A percentile compares a stretch with the other conserved stretches of the same genome.
Conservation (phyloP, 2,113 vertebrate species). For the Mastomys coucha region DNA sequence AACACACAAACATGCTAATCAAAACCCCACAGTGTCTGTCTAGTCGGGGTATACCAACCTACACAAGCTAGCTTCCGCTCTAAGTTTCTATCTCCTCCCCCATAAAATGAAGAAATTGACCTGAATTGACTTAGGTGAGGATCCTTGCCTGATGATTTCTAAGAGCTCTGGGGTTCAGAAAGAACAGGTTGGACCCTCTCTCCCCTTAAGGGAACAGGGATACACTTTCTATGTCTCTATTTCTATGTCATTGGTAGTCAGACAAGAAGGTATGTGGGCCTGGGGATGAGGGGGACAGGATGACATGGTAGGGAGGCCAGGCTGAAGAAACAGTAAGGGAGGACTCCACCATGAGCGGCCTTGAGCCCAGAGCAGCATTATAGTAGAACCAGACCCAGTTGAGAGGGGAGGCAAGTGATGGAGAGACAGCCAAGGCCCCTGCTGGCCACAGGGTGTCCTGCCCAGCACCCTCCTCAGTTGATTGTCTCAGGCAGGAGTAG, state of each 20-base stretch:
- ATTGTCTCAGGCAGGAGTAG: background rate
- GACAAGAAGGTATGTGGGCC: no score
- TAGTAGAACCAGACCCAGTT: background rate
- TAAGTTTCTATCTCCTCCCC: background rate
- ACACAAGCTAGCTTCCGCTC: background rate
- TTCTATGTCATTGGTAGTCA: background rate
- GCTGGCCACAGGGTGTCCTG: background rate
- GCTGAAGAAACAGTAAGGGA: no score
- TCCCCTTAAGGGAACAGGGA: background rate
- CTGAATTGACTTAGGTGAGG: background rate
- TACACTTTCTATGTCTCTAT: background rate
- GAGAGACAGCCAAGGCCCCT: background rate
- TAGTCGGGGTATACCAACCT: accelerated
- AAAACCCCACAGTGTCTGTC: background rate
- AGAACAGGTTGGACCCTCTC: background rate
- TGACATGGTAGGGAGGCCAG: background rate
- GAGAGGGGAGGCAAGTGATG: background rate
- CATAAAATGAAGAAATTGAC: background rate
- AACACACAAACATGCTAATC: background rate
- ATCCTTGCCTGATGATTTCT: background rate
- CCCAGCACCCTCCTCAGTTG: background rate
- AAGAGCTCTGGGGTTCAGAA: background rate
- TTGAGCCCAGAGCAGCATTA: background rate
- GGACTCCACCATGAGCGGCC: no score
- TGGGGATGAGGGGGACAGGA: background rate